A percentile compares a stretch with the other conserved stretches of the same genome.
phyloP scores from a whole-genome alignment of 2,113 vertebrate genomes.

The Chloebia gouldiae region DNA sequence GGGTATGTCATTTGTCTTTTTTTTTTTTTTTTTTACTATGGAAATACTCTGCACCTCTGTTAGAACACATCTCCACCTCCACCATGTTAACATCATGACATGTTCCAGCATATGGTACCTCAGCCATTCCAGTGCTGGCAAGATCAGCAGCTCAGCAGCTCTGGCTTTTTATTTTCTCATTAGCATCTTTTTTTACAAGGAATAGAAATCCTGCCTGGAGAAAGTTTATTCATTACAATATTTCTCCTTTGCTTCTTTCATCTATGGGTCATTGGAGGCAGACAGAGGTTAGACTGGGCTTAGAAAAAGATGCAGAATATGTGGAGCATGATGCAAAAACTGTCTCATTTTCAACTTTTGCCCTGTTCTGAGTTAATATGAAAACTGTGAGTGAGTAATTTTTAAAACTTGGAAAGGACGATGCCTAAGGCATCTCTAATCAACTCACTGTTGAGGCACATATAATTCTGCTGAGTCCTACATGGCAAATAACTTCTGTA shows the following conservation, averaged over 20 bases:
- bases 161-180: background rate
- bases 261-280: background rate
- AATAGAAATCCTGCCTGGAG: background rate
- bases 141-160: background rate
- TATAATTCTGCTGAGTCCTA: background rate
- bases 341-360: background rate
- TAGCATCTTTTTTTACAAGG: background rate
- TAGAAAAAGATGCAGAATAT: background rate
- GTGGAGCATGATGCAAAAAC: background rate
- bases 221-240: background rate
- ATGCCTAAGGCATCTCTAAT: constrained; percentile 30
- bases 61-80: background rate
- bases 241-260: background rate
- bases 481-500: background rate
- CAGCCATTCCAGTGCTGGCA: background rate
- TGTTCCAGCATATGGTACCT: accelerated
- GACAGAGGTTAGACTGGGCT: background rate
- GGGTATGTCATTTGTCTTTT: background rate
- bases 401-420: constrained; percentile 25
- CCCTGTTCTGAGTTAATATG: background rate
- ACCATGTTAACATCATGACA: background rate
- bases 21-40: background rate
- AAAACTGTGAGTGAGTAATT: constrained; percentile 7
- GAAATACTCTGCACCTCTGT: background rate
- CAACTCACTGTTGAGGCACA: background rate